phyloP scores from a whole-genome alignment of 2,797 vertebrate genomes.

The Percopsis omiscomaycus region DNA sequence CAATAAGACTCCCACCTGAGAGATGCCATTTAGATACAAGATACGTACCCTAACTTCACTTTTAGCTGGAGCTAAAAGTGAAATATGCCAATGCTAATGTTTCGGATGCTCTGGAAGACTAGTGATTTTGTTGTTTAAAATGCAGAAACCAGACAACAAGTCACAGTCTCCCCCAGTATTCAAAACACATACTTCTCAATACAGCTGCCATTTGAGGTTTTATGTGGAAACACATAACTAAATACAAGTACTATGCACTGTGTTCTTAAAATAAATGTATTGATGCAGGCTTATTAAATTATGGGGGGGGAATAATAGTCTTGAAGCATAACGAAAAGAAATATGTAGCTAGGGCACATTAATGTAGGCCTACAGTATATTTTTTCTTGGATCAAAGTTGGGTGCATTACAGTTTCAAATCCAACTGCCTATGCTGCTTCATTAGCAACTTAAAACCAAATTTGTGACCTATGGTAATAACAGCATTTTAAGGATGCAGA shows the following conservation, averaged over 20 bases:
- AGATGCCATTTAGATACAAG: not conserved
- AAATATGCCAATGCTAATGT: constrained; percentile 29
- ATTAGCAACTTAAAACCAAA: too few species aligned
- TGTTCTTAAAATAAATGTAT: not conserved
- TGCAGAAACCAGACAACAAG: constrained; percentile 83
- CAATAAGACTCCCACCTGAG: not conserved
- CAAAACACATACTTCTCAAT: constrained; percentile 26
- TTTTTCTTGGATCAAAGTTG: not conserved
- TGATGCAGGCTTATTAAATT: not conserved
- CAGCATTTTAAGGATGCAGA: not conserved
- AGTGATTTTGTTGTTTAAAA: constrained; percentile 95
- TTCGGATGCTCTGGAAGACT: constrained; percentile 87
- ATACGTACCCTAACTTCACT: too few species aligned
- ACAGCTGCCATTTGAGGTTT: not conserved
- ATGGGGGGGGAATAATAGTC: not conserved
- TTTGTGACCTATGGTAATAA: constrained; percentile 5
- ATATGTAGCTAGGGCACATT: too few species aligned
- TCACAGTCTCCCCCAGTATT: constrained; percentile 88
- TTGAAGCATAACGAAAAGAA: not conserved
- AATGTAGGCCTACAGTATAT: too few species aligned
- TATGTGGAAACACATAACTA: not conserved
- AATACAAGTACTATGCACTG: not conserved
- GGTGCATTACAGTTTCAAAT: not conserved
- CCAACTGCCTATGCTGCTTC: too few species aligned
- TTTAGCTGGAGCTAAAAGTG: not conserved